Percentiles rank a stretch among this genome's conserved stretches.
These are phyloP conservation scores for Pseudomyrmex dendroicus DNA, from an alignment of 1,140 invertebrate species.

Conservation along the genomic window DNA sequence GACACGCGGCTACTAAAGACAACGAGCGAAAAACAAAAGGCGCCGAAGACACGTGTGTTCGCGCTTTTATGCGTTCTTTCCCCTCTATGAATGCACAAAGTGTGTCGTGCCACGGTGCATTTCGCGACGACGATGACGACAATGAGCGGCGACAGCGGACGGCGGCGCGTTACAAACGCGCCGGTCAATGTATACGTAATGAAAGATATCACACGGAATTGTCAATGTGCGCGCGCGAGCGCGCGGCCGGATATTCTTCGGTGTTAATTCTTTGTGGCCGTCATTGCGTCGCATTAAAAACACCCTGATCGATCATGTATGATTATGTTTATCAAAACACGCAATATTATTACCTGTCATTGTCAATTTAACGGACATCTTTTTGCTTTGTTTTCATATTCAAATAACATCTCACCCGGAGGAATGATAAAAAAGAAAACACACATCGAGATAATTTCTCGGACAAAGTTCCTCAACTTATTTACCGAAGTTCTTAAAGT, in stretches of 20 bases:
- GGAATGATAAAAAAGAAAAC: neutral
- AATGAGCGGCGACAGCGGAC: neutral
- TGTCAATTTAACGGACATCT: no score
- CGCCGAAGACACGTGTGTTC: neutral
- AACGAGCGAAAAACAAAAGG: constrained; percentile 37
- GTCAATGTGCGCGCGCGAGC: constrained; percentile 14
- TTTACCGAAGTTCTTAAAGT: constrained; percentile 18
- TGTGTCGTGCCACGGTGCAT: constrained; percentile 45
- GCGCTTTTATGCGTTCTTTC: neutral
- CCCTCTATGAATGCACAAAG: constrained; percentile 14
- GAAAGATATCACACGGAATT: constrained; percentile 41
- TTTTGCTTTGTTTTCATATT: neutral
- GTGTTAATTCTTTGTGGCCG: constrained; percentile 50
- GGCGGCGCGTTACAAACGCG: neutral
- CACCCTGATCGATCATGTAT: constrained; percentile 13
- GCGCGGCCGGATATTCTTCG: constrained; percentile 30
- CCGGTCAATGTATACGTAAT: constrained; percentile 1
- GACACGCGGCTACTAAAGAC: constrained; percentile 30
- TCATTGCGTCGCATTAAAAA: neutral
- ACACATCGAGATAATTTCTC: neutral
- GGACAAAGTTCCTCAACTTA: neutral
- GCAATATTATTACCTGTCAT: no score
- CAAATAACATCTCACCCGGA: neutral
- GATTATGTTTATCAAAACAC: neutral
- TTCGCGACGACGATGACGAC: constrained; percentile 7